phyloP scores from a whole-genome alignment of 2,888 invertebrate species.

The Cheilosia soror region DNA sequence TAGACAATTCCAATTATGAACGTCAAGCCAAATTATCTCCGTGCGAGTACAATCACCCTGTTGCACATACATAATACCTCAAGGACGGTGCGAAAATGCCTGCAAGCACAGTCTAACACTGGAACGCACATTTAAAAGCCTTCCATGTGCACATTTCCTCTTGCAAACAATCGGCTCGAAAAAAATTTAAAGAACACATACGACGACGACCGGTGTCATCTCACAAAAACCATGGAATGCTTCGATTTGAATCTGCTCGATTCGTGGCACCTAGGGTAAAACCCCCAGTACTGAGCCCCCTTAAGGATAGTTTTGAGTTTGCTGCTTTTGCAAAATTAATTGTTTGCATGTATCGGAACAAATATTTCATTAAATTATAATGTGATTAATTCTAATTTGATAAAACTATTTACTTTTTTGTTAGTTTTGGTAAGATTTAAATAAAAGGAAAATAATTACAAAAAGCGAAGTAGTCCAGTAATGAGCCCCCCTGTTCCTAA shows the following conservation, averaged over 20 bases:
- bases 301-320: no score
- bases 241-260: constrained; percentile 39
- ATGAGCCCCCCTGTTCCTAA: no score
- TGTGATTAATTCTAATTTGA: no score
- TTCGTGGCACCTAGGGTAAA: constrained; percentile 8
- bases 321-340: no score
- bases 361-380: no score
- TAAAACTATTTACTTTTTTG: no score
- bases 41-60: background rate
- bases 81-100: constrained; percentile 40
- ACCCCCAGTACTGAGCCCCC: no score
- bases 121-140: constrained; percentile 9
- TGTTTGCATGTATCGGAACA: no score
- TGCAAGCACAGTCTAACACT: constrained; percentile 3
- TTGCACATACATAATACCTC: constrained; percentile 11
- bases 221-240: constrained; percentile 33
- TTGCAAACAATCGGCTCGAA: constrained; percentile 45
- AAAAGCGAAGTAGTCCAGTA: no score
- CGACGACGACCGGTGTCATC: constrained; percentile 26
- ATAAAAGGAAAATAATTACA: no score
- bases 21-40: background rate
- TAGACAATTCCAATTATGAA: background rate
- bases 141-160: constrained; percentile 49
- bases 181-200: constrained; percentile 31
- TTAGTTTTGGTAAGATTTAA: no score